Evolutionary conservation across 2,888 invertebrate genomes (phyloP).

Genomic region (Heterodera filipjevi): DNA sequence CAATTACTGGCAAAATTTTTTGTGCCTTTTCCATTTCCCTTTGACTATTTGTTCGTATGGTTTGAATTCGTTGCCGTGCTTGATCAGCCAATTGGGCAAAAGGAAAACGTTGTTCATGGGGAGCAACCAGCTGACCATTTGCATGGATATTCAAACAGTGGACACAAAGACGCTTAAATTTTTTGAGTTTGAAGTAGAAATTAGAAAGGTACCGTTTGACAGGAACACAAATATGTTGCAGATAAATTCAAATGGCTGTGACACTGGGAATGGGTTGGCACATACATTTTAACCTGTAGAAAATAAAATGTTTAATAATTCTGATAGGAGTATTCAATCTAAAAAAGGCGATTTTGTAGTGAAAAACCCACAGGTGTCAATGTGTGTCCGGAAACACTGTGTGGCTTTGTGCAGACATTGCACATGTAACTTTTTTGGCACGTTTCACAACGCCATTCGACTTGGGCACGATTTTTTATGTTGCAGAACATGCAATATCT

Average conservation of each 20-base stretch:
- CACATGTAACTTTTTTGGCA: slow-evolving; percentile 21
- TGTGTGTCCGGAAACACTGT: neutral
- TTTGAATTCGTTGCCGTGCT: slow-evolving; percentile 23
- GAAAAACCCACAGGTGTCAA: neutral
- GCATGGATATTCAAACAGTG: slow-evolving; percentile 30
- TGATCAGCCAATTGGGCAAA: slow-evolving; percentile 28
- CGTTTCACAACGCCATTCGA: slow-evolving; percentile 27
- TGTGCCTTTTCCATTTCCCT: slow-evolving; percentile 22
- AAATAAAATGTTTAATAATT: slow-evolving; percentile 8
- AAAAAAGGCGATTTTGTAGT: no score
- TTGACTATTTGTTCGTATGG: slow-evolving; percentile 17
- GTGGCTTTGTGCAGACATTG: slow-evolving; percentile 8
- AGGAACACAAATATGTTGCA: slow-evolving; percentile 31
- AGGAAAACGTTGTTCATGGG: slow-evolving; percentile 30
- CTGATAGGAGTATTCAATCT: no score
- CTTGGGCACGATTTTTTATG: slow-evolving; percentile 20
- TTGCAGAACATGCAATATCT: slow-evolving; percentile 28
- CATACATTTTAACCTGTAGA: slow-evolving; percentile 8
- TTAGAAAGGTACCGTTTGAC: slow-evolving; percentile 19
- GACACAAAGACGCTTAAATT: slow-evolving; percentile 33
- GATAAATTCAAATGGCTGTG: slow-evolving; percentile 25
- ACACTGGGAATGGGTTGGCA: slow-evolving; percentile 32
- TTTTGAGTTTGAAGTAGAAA: neutral
- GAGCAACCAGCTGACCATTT: slow-evolving; percentile 1
- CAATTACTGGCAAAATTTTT: slow-evolving; percentile 19